Base-by-base conservation (phyloP, 2,888 invertebrate genomes). In the Drosophila acutilabella region DNA sequence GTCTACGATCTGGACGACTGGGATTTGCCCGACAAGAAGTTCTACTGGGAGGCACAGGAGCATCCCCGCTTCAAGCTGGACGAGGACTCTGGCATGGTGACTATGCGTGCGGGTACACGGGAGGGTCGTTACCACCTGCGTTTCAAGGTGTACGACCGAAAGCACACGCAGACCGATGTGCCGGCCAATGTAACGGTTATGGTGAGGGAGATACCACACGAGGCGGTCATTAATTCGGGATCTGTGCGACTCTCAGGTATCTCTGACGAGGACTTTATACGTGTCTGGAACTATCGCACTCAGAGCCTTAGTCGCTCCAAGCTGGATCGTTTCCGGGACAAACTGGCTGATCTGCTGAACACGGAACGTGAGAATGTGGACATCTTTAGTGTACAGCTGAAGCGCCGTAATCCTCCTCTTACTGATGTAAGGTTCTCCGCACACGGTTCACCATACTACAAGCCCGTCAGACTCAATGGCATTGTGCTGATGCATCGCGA, bases 1-100 rank as follows among this genome's bases (percentile, higher is more conserved):
- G 99, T 99, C 0, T 97, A 98, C 90, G 99, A 99, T 93, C 93
- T 97, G 75, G 99, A 99, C 92, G 99, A 99, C 92, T 99, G 99
- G 99, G 99, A 99, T 93, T 93, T 98, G 74, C 97, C 97, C 0
- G 99, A 99, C 92, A 99, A 99, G 93, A 98, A 97, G 89, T 99
- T 98, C 93, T 97, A 97, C 91, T 98, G 98, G 97, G 97, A 97
- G 90, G 95, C 95, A 48, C 93, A 95, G 58, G 97, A 97, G 90
- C 97, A 98, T 93, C 96, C 96, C 1, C 95, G 96, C 81, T 98
- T 98, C 92, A 96, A 96, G 71, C 93, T 99, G 30, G 96, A 98
- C 91, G 96, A 97, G 91, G 97, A 97, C 90, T 96, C 97, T 0
- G 99, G 99, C 16, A 97, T 98, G 96, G 96, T 99, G 81, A 97